Percentiles rank a stretch among this genome's conserved stretches.
phyloP scores from a whole-genome alignment of 2,888 invertebrate species.

The Mimas tiliae region DNA sequence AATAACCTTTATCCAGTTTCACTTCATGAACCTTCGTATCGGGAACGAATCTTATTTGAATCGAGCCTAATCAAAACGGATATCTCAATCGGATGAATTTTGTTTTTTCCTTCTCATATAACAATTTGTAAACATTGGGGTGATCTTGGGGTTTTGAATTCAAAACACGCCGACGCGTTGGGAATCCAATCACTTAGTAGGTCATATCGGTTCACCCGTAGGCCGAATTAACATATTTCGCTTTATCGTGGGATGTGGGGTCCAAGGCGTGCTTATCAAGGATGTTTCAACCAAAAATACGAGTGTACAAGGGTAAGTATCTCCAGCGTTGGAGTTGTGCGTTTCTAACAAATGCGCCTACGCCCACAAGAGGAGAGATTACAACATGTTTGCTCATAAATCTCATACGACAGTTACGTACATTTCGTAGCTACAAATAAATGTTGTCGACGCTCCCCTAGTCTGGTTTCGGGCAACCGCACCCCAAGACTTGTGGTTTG shows the following conservation, averaged over 20 bases:
- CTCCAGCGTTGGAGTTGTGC: slow-evolving; percentile 48
- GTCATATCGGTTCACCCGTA: slow-evolving; percentile 72
- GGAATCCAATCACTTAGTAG: slow-evolving; percentile 83
- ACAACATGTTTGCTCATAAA: slow-evolving; percentile 77
- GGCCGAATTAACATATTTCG: slow-evolving; percentile 82
- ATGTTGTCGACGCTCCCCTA: slow-evolving; percentile 59
- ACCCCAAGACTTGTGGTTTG: slow-evolving; percentile 47
- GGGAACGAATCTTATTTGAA: slow-evolving; percentile 52
- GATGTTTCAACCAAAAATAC: slow-evolving; percentile 74
- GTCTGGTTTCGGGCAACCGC: slow-evolving; percentile 53
- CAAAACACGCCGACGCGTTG: slow-evolving; percentile 72
- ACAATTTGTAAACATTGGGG: slow-evolving; percentile 80
- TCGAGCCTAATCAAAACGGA: slow-evolving; percentile 57
- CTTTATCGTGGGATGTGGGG: slow-evolving; percentile 76
- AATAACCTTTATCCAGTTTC: slow-evolving; percentile 39
- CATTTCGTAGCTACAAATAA: slow-evolving; percentile 77
- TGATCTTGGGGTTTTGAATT: slow-evolving; percentile 71
- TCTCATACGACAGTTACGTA: slow-evolving; percentile 76
- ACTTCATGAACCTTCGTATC: slow-evolving; percentile 36
- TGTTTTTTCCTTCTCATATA: slow-evolving; percentile 58
- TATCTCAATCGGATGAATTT: slow-evolving; percentile 61
- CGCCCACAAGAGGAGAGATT: slow-evolving; percentile 79
- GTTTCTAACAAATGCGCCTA: slow-evolving; percentile 74
- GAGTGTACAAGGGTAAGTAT: slow-evolving; percentile 62
- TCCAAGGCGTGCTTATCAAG: slow-evolving; percentile 74